Percentiles rank a stretch among this genome's conserved stretches.
Evolutionary conservation across 2,113 vertebrate genomes (phyloP).

Genomic region (Austrofundulus limnaeus): DNA sequence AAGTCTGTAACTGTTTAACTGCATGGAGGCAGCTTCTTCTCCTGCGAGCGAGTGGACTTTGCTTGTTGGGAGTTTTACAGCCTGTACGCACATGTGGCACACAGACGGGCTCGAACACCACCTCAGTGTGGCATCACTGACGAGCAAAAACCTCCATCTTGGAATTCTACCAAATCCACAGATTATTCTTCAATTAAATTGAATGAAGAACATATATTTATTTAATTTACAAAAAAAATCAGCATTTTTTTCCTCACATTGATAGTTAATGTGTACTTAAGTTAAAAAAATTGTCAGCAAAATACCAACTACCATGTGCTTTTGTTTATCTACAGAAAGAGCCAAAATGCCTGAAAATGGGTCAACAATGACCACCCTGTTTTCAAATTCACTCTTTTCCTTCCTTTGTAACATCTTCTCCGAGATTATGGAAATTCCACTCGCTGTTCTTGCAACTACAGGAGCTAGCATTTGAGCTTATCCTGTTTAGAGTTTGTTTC

Average conservation of each 20-base stretch:
- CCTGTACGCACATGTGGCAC: slow-evolving; percentile 62
- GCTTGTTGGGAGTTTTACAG: slow-evolving; percentile 45
- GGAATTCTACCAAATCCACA: slow-evolving; percentile 57
- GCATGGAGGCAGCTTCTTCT: slow-evolving; percentile 36
- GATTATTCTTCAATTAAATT: slow-evolving; percentile 10
- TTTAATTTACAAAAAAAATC: too few species aligned
- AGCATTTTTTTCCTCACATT: too few species aligned
- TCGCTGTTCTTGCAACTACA: background rate
- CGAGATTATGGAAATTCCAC: background rate
- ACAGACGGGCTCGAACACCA: slow-evolving; percentile 52
- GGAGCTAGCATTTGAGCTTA: background rate
- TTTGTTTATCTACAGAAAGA: too few species aligned
- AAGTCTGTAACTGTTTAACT: slow-evolving; percentile 35
- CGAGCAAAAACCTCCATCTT: slow-evolving; percentile 42
- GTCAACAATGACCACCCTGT: too few species aligned
- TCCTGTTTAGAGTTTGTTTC: background rate
- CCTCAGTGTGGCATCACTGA: slow-evolving; percentile 41
- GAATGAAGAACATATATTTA: too few species aligned
- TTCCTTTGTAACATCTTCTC: too few species aligned
- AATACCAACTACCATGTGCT: too few species aligned
- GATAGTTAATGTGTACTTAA: too few species aligned
- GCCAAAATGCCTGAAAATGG: too few species aligned
- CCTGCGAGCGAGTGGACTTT: slow-evolving; percentile 11
- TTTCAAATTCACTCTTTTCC: too few species aligned
- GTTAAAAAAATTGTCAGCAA: too few species aligned